Evolutionary conservation across 2,888 invertebrate species (phyloP).

Genomic region (Pardosa pseudoannulata): DNA sequence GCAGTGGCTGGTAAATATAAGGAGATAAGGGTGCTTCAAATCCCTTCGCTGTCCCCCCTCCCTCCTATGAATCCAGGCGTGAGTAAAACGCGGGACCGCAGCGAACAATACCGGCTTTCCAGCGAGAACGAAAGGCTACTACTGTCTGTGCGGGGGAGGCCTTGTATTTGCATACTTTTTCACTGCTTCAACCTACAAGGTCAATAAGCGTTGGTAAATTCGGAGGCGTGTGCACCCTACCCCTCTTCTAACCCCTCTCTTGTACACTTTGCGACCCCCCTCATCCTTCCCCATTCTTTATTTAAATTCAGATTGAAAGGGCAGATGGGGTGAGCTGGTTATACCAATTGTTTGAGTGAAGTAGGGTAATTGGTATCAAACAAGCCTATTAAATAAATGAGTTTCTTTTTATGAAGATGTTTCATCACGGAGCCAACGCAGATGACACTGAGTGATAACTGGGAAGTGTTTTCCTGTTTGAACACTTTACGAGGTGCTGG

Average conservation of each 20-base stretch:
- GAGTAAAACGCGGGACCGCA: constrained; percentile 19
- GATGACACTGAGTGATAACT: too few species aligned
- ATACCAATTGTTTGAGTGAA: not conserved
- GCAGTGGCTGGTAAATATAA: too few species aligned
- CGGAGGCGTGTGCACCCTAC: not conserved
- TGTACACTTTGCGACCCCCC: not conserved
- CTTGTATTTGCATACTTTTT: constrained; percentile 11
- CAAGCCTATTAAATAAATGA: not conserved
- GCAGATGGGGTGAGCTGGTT: not conserved
- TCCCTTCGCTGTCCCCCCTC: not conserved
- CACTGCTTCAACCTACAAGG: not conserved
- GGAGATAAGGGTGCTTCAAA: too few species aligned
- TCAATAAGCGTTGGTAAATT: constrained; percentile 14
- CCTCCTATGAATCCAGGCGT: not conserved
- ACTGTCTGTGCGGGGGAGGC: not conserved
- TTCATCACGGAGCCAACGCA: too few species aligned
- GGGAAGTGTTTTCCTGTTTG: too few species aligned
- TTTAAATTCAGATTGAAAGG: not conserved
- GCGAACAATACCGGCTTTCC: constrained; percentile 2
- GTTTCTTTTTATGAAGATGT: too few species aligned
- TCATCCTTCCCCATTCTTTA: not conserved
- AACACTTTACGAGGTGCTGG: too few species aligned
- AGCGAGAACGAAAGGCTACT: not conserved
- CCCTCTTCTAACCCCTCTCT: not conserved
- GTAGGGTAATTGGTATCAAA: not conserved